Conservation (phyloP, 2,113 vertebrate species). For the Vicugna pacos region DNA sequence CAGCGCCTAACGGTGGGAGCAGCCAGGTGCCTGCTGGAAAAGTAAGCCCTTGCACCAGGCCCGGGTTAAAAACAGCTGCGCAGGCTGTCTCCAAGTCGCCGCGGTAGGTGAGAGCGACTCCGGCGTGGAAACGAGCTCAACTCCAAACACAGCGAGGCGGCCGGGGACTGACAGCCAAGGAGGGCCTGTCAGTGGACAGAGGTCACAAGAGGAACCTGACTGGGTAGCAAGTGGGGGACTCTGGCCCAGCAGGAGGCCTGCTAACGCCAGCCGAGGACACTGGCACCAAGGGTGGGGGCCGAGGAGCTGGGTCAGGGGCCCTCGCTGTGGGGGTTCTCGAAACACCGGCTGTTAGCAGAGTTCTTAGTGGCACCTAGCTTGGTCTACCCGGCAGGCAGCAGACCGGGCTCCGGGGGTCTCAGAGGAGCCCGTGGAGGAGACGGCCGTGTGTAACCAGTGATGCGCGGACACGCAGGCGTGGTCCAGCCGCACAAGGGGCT, state of each 20-base stretch:
- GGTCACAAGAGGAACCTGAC: rapidly evolving
- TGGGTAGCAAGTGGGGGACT: neutral
- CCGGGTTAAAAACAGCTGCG: neutral
- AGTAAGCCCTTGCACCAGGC: rapidly evolving
- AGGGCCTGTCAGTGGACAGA: no score
- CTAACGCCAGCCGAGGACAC: neutral
- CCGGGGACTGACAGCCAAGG: rapidly evolving
- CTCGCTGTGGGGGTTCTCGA: neutral
- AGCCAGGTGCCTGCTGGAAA: rapidly evolving
- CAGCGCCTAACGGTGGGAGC: rapidly evolving
- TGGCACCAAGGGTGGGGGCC: neutral
- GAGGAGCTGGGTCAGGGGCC: neutral
- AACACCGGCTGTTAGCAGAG: no score
- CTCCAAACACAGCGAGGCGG: rapidly evolving
- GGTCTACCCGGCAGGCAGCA: neutral
- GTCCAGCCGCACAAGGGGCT: no score
- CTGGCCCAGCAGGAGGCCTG: neutral
- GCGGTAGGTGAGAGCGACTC: no score
- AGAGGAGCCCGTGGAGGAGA: neutral
- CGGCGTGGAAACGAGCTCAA: rapidly evolving
- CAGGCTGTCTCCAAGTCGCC: neutral
- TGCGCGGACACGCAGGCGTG: neutral
- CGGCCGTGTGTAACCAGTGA: rapidly evolving
- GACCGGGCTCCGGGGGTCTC: neutral
- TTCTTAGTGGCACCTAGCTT: neutral